Base-by-base conservation (phyloP, 2,113 vertebrate genomes). In the Zingel zingel region DNA sequence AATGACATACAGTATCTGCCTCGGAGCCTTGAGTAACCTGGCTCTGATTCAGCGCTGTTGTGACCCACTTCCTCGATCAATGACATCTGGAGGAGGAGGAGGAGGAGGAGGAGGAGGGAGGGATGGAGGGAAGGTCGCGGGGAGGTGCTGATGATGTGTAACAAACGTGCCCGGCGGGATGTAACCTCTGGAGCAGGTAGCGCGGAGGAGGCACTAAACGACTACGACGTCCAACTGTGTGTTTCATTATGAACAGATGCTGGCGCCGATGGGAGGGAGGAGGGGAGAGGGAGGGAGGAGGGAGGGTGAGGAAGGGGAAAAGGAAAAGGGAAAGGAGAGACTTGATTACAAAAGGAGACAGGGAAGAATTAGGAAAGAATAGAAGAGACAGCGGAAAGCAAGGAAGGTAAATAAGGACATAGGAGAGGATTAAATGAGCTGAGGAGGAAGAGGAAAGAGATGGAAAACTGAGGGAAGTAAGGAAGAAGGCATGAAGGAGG, bases 231-330 rank as follows among this genome's bases (percentile, higher is more conserved):
- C 92, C 88, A 71, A 82, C 91, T 80, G 91, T 76, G 87, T 77
- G 88, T 82, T 92, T 94, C 93, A 93, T 93, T 93, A 90, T 72
- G 76, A 91, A 89, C 94, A 95, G 94, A 94, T 93, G 94, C 90
- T 87, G 74, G 66, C 57, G 7, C 39, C 39, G 21, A 73, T 78
- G 84, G 71, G 89, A 66, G 86, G 83, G 59, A 21, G 64, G 86
- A 18, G 47, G 59, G 69, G 45, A 72, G 36, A 36, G 12, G 59
- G 78, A 39, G 67, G 68, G 25, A 6, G 71, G 63, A 23, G 27
- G 14, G 19, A 77, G 80, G 81, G 75, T 33, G 78, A 71, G 70
- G 73, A 27, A 47, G 69, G 30, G 50, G 51, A 59, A 53, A 58
- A 84, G 50, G 51, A 59, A 53, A 58, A 84, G 86, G 77, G 59